These are phyloP conservation scores for Athrips mouffetella DNA, from an alignment of 2,888 invertebrate genomes.

Conservation along the genomic window DNA sequence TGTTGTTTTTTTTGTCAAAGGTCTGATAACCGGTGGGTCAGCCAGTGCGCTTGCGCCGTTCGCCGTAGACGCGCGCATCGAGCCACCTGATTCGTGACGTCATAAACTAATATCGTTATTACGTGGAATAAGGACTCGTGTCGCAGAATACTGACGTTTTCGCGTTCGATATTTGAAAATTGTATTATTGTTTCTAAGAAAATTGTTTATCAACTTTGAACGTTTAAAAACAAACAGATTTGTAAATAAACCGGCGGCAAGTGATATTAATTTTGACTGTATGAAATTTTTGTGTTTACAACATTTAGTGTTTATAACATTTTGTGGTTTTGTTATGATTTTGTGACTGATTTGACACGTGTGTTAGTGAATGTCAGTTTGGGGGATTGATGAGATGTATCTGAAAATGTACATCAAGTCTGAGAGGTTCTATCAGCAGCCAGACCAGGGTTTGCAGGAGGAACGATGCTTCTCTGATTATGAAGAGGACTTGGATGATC, in stretches of 20 bases:
- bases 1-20: constrained; percentile 59
- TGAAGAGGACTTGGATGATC: constrained; percentile 64
- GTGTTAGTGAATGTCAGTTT: constrained; percentile 8
- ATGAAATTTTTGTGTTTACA: background rate
- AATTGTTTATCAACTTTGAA: background rate
- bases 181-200: background rate
- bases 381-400: constrained; percentile 54
- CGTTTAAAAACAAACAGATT: background rate
- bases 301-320: background rate
- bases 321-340: background rate
- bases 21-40: constrained; percentile 52
- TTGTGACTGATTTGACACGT: constrained; percentile 3
- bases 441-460: constrained; percentile 57
- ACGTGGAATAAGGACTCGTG: constrained; percentile 5
- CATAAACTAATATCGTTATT: background rate
- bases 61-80: constrained; percentile 53
- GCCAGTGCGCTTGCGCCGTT: constrained; percentile 60
- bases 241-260: constrained; percentile 3
- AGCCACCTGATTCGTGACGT: constrained; percentile 21
- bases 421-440: constrained; percentile 66
- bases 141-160: constrained; percentile 1
- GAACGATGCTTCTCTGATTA: constrained; percentile 63
- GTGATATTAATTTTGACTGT: background rate
- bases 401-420: constrained; percentile 71
- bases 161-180: background rate